Conservation (phyloP, 2,113 vertebrate genomes). For the Chaetodon auriga region DNA sequence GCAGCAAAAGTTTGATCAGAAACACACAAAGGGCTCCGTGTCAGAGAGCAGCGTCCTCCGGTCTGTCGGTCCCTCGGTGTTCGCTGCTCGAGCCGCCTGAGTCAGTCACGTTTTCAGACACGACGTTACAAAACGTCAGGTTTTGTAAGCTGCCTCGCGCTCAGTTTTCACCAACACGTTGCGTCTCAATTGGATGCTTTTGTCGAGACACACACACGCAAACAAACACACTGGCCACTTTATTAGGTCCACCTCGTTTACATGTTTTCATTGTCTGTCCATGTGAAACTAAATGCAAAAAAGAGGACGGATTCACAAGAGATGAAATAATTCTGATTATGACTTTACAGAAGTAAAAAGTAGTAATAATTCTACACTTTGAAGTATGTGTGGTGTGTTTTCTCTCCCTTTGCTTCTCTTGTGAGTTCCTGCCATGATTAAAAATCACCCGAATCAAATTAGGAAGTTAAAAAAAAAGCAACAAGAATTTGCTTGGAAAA, state of each 20-base stretch:
- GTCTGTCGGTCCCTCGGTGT: background rate
- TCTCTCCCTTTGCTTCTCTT: background rate
- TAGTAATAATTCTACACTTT: background rate
- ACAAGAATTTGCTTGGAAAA: background rate
- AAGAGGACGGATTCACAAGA: background rate
- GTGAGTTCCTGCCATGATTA: no score
- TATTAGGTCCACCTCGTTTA: no score
- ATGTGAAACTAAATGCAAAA: background rate
- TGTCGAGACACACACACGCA: background rate
- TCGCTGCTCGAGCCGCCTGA: background rate
- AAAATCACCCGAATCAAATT: background rate
- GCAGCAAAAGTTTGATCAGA: background rate
- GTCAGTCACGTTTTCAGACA: slow-evolving; percentile 54
- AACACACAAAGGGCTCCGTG: background rate
- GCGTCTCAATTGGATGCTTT: background rate
- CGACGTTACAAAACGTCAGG: slow-evolving; percentile 58
- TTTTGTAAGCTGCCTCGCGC: slow-evolving; percentile 51
- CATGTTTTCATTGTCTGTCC: no score
- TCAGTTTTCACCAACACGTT: background rate
- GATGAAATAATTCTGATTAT: background rate
- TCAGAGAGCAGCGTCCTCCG: background rate
- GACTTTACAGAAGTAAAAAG: background rate
- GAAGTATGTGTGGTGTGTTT: background rate
- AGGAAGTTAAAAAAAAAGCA: background rate
- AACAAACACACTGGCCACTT: background rate